Base-by-base conservation (phyloP, 2,888 invertebrate genomes). In the Stenoptilia bipunctidactyla region DNA sequence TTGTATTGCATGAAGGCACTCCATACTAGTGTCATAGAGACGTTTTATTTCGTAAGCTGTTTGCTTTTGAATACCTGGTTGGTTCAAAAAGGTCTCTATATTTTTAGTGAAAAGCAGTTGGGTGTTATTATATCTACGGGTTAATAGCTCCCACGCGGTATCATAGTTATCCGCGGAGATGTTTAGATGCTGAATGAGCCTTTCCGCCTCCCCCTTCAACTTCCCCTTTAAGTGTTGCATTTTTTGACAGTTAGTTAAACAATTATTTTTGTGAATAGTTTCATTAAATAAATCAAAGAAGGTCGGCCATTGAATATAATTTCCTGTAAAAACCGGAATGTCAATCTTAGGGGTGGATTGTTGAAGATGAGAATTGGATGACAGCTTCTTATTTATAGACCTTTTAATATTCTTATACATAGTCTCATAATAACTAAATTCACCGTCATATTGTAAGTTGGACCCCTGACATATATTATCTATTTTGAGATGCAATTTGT, bases 101-200 rank as follows among this genome's bases (percentile, higher is more conserved):
- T 48, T 42, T 15, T 45, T 45, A 9, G 45, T 45, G 15, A 50
- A 50, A 12, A 50, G 33, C 13, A 45, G 13, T 30, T 46, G 44
- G 2, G 36, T 37, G 35, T 49, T 43, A 15, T 47, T 45, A 25
- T 49, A 47, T 12, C 46, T 27, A 13, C 44, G 47, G 8, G 27
- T 46, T 8, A 46, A 30, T 1, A 45, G 36, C n/a, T 46, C 44
- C 46, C 48, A 48, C 10, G 42, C 41, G 1, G 44, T 35, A 9
- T 49, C 45, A 14, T 48, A 50, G 39, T 48, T 48, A 5, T 50
- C 46, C 2, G 48, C 37, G 0, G 45, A 43, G 4, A 50, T 44
- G 12, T 40, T 37, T 9, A 50, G 20, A 43, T 48, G 45, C 14
- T 48, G 45, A 13, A 48, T 43, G 9, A 50, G 42, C 4, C 45